Evolutionary conservation across 2,888 invertebrate species (phyloP).

Genomic region (Sussaba pulchella): DNA sequence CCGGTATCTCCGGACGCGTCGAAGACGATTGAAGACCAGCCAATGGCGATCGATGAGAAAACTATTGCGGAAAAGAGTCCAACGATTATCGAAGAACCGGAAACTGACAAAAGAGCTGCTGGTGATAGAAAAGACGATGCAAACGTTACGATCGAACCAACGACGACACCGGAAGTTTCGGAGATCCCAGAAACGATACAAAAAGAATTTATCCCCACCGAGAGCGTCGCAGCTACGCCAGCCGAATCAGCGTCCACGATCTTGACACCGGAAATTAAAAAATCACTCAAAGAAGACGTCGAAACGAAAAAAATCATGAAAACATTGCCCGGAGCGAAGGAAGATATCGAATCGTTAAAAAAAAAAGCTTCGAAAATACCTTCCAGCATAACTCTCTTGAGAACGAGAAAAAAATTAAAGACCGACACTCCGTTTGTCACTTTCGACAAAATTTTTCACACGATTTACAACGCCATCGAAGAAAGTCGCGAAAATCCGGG

Average conservation of each 20-base stretch:
- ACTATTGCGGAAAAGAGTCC: background rate
- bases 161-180: background rate
- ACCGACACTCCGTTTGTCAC: slow-evolving; percentile 77
- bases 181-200: background rate
- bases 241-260: background rate
- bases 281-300: background rate
- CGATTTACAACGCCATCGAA: slow-evolving; percentile 74
- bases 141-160: background rate
- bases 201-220: background rate
- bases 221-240: too few relatives aligned
- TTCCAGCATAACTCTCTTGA: background rate
- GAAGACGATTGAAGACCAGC: background rate
- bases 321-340: too few relatives aligned
- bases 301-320: background rate
- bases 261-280: background rate
- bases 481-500: slow-evolving; percentile 68
- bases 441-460: slow-evolving; percentile 74
- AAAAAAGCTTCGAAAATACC: background rate
- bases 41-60: background rate
- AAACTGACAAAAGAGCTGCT: slow-evolving; percentile 15
- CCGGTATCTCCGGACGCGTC: background rate
- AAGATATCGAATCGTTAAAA: background rate
- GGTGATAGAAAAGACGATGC: background rate
- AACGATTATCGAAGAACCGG: background rate
- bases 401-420: slow-evolving; percentile 52